Evolutionary conservation across 2,888 invertebrate genomes (phyloP), one percentile per base, ranked within the genome.

Genomic region (Napeogenes inachia): DNA sequence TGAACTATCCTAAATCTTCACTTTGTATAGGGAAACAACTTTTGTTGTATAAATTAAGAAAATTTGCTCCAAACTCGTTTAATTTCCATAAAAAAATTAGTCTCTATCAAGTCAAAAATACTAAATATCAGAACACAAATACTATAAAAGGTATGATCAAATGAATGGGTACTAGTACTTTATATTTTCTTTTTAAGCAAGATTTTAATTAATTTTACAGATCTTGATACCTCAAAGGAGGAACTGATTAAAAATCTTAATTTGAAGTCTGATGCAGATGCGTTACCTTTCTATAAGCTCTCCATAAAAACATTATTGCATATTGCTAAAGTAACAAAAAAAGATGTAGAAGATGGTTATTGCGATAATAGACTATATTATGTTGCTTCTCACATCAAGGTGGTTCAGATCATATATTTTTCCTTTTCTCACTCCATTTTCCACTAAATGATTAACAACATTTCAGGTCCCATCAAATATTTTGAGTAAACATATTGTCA

Each of bases 291-390:
- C 70, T 76, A 91, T 64, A 82, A 85, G 55, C 73, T 92, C 47
- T 83, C 92, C 2, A 45, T 82, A 2, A 80, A 72, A 67, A 80
- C 80, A 57, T 78, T 91, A 65, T 38, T 78, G 12, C 78, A 79
- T 67, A 77, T 91, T 62, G 77, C 76, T 59, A 81, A 78, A 72
- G 74, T 73, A 32, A 87, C 84, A 45, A 73, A 80, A 73, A 76
- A 79, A 57, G 93, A 93, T 77, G 70, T 78, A 6, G 70, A 70
- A 3, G 71, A 78, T 57, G 79, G 91, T 2, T 84, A 80, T 63
- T 86, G 87, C 66, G 75, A 77, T 61, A 93, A 92, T 75, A 90
- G 93, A 59, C 78, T 93, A n/a, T 92, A 93, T 71, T 93, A 89
- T 71, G 83, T 93, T 64, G 85, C 92, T 62, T 80, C 90, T 33